Conservation (phyloP, 2,797 vertebrate species). For the Crenichthys baileyi region DNA sequence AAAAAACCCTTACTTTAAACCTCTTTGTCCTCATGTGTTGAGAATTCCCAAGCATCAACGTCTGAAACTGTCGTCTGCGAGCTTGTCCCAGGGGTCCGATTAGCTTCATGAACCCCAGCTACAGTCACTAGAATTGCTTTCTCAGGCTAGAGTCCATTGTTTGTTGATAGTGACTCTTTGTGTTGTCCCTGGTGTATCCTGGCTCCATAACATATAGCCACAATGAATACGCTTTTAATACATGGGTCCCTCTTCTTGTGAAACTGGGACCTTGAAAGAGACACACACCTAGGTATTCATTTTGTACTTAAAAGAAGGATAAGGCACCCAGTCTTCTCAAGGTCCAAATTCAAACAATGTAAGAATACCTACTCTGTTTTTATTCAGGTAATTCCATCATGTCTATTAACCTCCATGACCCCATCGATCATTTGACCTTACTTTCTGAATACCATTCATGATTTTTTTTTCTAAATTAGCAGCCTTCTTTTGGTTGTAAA, state of each 20-base stretch:
- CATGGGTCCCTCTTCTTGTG: constrained; percentile 10
- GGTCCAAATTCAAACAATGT: constrained; percentile 20
- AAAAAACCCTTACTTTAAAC: constrained; percentile 50
- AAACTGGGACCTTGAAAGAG: constrained; percentile 34
- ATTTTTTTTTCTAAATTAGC: neutral
- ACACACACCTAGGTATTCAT: neutral
- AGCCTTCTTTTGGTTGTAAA: neutral
- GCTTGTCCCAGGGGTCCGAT: constrained; percentile 73
- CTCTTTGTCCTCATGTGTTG: constrained; percentile 55
- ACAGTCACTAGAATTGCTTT: constrained; percentile 54
- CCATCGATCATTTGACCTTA: neutral
- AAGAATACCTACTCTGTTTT: constrained; percentile 2
- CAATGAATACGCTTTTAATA: constrained; percentile 20
- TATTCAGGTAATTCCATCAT: constrained; percentile 2
- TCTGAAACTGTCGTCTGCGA: constrained; percentile 64
- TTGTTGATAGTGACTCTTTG: constrained; percentile 51
- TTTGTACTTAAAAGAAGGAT: constrained; percentile 19
- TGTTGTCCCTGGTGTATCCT: constrained; percentile 32
- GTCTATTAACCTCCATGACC: constrained; percentile 2
- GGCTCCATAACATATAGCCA: constrained; percentile 18
- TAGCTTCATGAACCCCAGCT: constrained; percentile 64
- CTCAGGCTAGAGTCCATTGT: constrained; percentile 49
- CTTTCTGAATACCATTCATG: neutral
- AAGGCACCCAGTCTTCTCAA: constrained; percentile 5
- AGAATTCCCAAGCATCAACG: constrained; percentile 64